A percentile compares a stretch with the other conserved stretches of the same genome.
Evolutionary conservation across 2,888 invertebrate genomes (phyloP).

Genomic region (Sturmia bella): DNA sequence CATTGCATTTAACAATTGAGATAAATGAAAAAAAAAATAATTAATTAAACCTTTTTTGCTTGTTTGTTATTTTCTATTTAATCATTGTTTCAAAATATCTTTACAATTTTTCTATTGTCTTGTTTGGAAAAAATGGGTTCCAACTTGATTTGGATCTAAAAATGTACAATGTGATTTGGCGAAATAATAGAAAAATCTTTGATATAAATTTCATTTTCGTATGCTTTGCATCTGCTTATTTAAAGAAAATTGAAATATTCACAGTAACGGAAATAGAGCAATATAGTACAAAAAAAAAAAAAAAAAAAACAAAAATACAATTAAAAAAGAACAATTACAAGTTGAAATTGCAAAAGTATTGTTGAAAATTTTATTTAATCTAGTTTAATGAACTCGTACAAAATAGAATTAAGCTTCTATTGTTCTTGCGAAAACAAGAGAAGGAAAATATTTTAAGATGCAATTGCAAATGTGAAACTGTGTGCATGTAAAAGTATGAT

Average conservation of each 20-base stretch:
- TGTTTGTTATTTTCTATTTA: constrained; percentile 6
- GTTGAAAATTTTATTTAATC: constrained; percentile 55
- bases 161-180: constrained; percentile 9
- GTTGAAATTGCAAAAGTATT: constrained; percentile 50
- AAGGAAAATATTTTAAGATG: constrained; percentile 20
- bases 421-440: constrained; percentile 43
- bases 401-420: constrained; percentile 54
- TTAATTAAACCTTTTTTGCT: background rate
- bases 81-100: constrained; percentile 27
- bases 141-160: background rate
- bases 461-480: background rate
- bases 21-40: no score
- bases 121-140: constrained; percentile 32
- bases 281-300: constrained; percentile 3
- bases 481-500: background rate
- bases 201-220: constrained; percentile 3
- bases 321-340: constrained; percentile 26
- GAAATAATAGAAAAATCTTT: constrained; percentile 14
- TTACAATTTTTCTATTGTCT: constrained; percentile 3
- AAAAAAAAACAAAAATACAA: constrained; percentile 6
- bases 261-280: background rate
- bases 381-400: constrained; percentile 60
- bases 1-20: no score
- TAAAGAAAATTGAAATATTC: background rate
- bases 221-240: background rate